Base-by-base conservation (phyloP, 2,113 vertebrate genomes). In the Opisthocomus hoazin region DNA sequence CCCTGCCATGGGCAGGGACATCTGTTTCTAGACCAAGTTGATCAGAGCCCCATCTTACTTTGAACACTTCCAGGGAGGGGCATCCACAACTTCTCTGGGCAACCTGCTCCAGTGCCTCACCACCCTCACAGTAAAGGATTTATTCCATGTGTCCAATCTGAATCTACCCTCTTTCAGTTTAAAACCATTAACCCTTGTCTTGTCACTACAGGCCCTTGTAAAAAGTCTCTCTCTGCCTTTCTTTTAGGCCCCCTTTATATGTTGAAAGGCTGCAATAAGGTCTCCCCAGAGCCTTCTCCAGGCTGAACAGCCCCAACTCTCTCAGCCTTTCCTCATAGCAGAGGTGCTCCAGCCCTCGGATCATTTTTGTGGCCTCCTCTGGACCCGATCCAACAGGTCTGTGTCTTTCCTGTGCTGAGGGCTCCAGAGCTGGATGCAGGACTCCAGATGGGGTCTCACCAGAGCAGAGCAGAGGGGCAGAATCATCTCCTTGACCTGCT, bases 361-460 rank as follows among this genome's bases (percentile, higher is more conserved):
- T 2, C 13, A 8, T 39, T 8, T 69, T 58, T 5, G 10, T 32
- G 11, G 12, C 12, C 21, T 37, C 34, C 27, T 36, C 63, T 56
- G 39, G 43, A 48, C n/a, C 3, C 0, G 1, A 16, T 82, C 29
- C 30, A 50, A 3, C 22, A 58, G 13, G 8, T 60, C 29, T 29
- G 4, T 48, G 29, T 22, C 43, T 9, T 32, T 57, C 27, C 2
- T 13, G 2, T 29, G 4, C 11, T 70, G 29, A 15, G 17, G 53
- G 0, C 53, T 3, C 17, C 54, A 58, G 10, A 82, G 22, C 17
- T 39, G 36, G 22, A 39, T 0, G 1, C 53, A 65, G 61, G 1
- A 10, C 27, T 68, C 2, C 34, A 48, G 79, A 51, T 15, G 50
- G 26, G 53, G 24, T 65, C 48, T 65, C 23, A 43, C 11, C 5